These are phyloP conservation scores for Trissoscelio sp. DNA, from an alignment of 2,888 invertebrate species.

Conservation along the genomic window DNA sequence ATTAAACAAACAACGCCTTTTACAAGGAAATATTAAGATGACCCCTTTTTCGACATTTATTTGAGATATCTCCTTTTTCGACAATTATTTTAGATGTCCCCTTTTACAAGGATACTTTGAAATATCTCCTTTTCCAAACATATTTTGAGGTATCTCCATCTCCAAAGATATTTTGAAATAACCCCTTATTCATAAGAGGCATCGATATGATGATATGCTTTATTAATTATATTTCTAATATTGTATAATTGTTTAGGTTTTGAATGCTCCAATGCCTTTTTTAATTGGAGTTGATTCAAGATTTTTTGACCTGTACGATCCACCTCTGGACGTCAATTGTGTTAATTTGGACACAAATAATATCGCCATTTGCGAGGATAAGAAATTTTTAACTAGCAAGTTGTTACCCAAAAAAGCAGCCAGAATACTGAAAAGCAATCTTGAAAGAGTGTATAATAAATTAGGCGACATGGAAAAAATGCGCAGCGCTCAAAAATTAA, in stretches of 20 bases:
- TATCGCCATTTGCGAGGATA: constrained; percentile 96
- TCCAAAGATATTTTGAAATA: no score
- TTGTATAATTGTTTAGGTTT: constrained; percentile 89
- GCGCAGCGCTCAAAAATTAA: constrained; percentile 74
- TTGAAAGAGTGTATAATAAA: constrained; percentile 90
- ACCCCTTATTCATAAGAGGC: no score
- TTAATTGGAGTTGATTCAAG: constrained; percentile 98
- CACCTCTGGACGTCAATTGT: constrained; percentile 98
- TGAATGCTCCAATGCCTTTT: constrained; percentile 98
- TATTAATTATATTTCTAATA: no score
- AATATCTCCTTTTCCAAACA: no score
- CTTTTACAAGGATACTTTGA: no score
- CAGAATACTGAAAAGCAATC: constrained; percentile 90
- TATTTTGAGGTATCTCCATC: no score
- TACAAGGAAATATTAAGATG: no score
- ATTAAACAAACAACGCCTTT: no score
- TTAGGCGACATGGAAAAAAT: constrained; percentile 79
- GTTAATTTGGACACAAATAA: constrained; percentile 99
- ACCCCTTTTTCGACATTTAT: no score
- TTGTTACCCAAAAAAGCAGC: constrained; percentile 94
- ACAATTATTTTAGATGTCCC: no score
- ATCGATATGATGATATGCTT: no score
- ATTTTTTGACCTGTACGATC: constrained; percentile 98
- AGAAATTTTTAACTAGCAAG: constrained; percentile 91
- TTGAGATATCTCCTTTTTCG: no score